Percentiles rank a stretch among this genome's conserved stretches.
Conservation (phyloP, 2,888 invertebrate genomes). For the Galerucella nymphaeae region DNA sequence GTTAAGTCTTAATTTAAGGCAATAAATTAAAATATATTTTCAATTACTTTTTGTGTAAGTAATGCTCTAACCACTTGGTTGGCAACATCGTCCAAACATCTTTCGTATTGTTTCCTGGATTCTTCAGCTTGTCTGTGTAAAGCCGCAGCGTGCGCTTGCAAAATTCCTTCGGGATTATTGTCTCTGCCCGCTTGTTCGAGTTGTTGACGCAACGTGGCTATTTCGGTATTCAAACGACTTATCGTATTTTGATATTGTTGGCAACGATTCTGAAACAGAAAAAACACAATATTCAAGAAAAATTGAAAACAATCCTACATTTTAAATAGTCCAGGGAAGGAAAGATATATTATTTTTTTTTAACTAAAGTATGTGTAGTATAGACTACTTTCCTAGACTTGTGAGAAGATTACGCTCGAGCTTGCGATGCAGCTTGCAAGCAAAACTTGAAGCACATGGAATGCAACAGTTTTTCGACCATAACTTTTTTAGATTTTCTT, state of each 20-base stretch:
- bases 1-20: too few relatives aligned
- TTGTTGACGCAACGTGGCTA: slow-evolving; percentile 74
- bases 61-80: slow-evolving; percentile 85
- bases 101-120: slow-evolving; percentile 80
- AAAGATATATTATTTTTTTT: too few relatives aligned
- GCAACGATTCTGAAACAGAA: slow-evolving; percentile 72
- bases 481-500: too few relatives aligned
- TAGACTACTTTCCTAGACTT: too few relatives aligned
- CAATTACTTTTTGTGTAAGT: slow-evolving; percentile 81
- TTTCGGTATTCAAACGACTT: slow-evolving; percentile 74
- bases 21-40: not conserved
- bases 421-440: too few relatives aligned
- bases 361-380: too few relatives aligned
- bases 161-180: slow-evolving; percentile 67
- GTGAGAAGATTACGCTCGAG: too few relatives aligned
- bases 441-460: too few relatives aligned
- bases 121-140: slow-evolving; percentile 74
- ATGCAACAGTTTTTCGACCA: too few relatives aligned
- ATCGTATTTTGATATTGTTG: slow-evolving; percentile 79
- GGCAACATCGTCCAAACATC: slow-evolving; percentile 84
- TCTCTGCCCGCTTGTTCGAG: slow-evolving; percentile 64
- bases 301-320: not conserved
- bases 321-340: too few relatives aligned
- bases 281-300: slow-evolving; percentile 4
- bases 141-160: slow-evolving; percentile 73